Conservation (phyloP, 2,888 invertebrate genomes). For the Ernsta delagoae region DNA sequence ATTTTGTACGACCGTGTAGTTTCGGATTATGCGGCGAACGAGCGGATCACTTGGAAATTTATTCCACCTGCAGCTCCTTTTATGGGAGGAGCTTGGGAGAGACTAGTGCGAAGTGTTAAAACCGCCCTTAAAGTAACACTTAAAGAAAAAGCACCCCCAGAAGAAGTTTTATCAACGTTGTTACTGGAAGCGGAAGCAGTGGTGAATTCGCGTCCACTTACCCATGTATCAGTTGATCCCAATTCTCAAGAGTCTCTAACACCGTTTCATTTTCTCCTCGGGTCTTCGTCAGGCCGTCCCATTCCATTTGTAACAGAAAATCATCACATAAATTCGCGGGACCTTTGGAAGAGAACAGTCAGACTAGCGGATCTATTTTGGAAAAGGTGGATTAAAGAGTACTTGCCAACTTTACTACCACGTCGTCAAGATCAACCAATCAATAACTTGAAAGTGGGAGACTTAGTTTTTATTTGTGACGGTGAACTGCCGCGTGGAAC, state of each 20-base stretch:
- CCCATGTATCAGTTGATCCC: not conserved
- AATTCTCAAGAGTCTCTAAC: not conserved
- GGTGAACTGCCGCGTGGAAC: not conserved
- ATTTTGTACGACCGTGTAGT: not conserved
- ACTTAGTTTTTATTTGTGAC: not conserved
- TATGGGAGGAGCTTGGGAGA: not conserved
- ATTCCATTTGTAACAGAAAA: conserved; percentile 1
- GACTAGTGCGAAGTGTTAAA: not conserved
- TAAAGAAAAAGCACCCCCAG: not conserved
- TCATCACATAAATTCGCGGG: not conserved
- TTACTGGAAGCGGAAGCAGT: not conserved
- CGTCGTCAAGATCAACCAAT: not conserved
- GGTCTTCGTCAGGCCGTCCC: not conserved
- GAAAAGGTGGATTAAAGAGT: not conserved
- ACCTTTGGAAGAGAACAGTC: not conserved
- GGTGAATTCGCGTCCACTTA: not conserved
- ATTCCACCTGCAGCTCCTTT: conserved; percentile 1
- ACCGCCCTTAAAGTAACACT: conserved; percentile 1
- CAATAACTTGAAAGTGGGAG: not conserved
- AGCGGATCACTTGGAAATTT: not conserved
- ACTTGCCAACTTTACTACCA: not conserved
- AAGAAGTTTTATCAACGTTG: not conserved
- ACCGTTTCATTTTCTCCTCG: not conserved
- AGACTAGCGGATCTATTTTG: not conserved
- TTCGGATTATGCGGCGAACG: not conserved